These are phyloP conservation scores for Hetaerina titia DNA, from an alignment of 2,888 invertebrate species.

Conservation along the genomic window DNA sequence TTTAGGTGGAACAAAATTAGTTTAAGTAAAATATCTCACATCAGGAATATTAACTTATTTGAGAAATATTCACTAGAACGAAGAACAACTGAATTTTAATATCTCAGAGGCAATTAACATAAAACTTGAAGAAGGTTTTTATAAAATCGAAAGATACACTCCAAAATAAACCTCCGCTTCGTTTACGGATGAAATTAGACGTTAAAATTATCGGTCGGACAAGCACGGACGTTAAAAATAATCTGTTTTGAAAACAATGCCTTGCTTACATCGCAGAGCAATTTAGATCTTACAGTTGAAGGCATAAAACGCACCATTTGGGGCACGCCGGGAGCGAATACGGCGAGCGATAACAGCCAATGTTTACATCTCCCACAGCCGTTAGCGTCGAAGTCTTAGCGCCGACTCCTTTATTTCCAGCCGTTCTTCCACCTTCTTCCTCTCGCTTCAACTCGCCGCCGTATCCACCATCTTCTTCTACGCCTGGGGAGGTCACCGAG, in stretches of 20 bases:
- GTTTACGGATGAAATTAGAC: neutral
- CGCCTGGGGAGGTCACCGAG: neutral
- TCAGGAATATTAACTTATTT: too few relatives aligned
- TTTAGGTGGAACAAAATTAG: too few relatives aligned
- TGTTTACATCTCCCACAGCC: neutral
- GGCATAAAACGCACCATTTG: conserved; percentile 2
- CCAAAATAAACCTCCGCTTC: neutral
- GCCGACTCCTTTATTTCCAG: neutral
- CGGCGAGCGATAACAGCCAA: neutral
- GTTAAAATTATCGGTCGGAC: neutral
- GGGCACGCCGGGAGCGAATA: neutral
- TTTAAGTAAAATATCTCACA: too few relatives aligned
- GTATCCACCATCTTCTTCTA: neutral
- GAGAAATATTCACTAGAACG: too few relatives aligned
- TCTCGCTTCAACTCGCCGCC: neutral
- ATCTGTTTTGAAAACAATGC: neutral
- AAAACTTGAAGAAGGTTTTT: neutral
- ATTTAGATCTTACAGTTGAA: neutral
- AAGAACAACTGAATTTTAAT: neutral
- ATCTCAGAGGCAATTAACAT: neutral
- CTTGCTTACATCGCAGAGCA: neutral
- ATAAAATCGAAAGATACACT: neutral
- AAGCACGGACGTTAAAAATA: neutral
- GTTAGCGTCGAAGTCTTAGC: neutral
- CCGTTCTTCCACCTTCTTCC: neutral